phyloP scores from a whole-genome alignment of 2,888 invertebrate genomes.

The Mechanitis messenoides region DNA sequence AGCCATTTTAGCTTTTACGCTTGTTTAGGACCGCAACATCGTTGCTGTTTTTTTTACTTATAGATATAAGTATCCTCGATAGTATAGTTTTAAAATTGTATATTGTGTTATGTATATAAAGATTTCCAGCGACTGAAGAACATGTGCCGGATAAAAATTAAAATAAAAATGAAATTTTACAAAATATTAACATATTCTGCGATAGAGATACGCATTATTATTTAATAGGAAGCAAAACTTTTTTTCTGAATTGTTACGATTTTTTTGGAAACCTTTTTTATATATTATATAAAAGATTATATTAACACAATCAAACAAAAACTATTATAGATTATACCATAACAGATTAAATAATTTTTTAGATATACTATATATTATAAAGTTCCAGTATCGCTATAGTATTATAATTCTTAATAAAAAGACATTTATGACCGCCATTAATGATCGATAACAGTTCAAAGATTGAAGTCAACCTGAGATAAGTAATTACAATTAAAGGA shows the following conservation, averaged over 20 bases:
- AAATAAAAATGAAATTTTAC: slow-evolving; percentile 4
- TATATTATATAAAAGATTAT: too few relatives aligned
- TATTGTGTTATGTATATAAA: slow-evolving; percentile 59
- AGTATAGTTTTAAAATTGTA: slow-evolving; percentile 45
- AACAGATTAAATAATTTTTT: too few relatives aligned
- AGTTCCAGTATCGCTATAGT: too few relatives aligned
- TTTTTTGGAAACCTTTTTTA: too few relatives aligned
- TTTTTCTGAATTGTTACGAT: background rate
- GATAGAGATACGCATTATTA: background rate
- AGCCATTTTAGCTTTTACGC: slow-evolving; percentile 38
- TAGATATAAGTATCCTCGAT: slow-evolving; percentile 43
- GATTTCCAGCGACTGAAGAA: slow-evolving; percentile 23
- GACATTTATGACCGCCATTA: too few relatives aligned
- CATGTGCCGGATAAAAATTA: slow-evolving; percentile 15
- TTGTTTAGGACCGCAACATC: slow-evolving; percentile 37
- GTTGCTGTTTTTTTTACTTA: slow-evolving; percentile 30
- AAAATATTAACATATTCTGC: background rate
- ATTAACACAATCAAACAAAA: too few relatives aligned
- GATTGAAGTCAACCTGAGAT: too few relatives aligned
- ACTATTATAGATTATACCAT: too few relatives aligned
- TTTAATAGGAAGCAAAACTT: background rate
- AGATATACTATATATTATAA: too few relatives aligned
- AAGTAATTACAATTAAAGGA: too few relatives aligned
- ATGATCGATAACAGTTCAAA: too few relatives aligned
- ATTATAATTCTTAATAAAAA: too few relatives aligned